phyloP scores from a whole-genome alignment of 1,140 invertebrate genomes.

The Popillia japonica region DNA sequence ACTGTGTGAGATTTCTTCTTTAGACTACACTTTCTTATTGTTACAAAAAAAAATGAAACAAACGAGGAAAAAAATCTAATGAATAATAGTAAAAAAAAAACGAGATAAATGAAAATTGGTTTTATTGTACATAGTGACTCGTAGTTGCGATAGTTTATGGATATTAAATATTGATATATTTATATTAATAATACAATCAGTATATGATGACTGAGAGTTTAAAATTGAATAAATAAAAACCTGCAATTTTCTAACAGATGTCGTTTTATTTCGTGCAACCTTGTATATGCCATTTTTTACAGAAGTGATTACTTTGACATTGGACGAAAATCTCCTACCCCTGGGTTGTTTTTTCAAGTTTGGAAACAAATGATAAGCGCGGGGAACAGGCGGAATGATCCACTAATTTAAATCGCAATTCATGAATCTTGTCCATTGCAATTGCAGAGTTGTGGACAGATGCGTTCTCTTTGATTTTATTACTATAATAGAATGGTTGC shows the following conservation, averaged over 20 bases:
- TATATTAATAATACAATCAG: slow-evolving; percentile 46
- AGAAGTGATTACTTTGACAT: no score
- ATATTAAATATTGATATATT: slow-evolving; percentile 47
- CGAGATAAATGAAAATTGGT: slow-evolving; percentile 36
- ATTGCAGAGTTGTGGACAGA: no score
- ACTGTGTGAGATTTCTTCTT: no score
- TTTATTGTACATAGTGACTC: slow-evolving; percentile 44
- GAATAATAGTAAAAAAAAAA: slow-evolving; percentile 6
- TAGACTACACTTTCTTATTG: neutral
- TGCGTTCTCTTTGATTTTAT: no score
- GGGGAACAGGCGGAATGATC: no score
- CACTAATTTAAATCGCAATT: no score
- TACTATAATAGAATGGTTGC: no score
- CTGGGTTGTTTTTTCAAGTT: no score
- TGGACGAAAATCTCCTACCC: no score
- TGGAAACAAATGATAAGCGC: no score
- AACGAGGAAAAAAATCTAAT: neutral
- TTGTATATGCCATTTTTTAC: no score
- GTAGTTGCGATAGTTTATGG: slow-evolving; percentile 40
- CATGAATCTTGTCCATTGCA: no score
- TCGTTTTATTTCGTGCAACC: neutral
- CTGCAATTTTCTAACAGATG: slow-evolving; percentile 41
- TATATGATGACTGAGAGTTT: slow-evolving; percentile 42
- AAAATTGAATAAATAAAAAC: slow-evolving; percentile 39
- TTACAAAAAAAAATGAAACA: neutral